phyloP scores from a whole-genome alignment of 2,113 vertebrate genomes.

The Paratilapia polleni region DNA sequence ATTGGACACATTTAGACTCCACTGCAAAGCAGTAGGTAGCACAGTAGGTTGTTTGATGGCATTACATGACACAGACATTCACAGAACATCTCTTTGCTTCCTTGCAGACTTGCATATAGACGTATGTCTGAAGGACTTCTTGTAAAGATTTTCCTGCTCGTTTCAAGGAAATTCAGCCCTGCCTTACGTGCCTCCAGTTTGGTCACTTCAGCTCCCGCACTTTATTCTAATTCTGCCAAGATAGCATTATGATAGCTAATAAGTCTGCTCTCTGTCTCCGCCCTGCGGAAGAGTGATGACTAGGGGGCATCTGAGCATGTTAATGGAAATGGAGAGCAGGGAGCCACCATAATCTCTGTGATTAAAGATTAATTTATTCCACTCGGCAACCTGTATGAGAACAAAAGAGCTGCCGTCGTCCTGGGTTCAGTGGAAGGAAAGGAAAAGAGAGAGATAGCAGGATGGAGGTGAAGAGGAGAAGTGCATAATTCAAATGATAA shows the following conservation, averaged over 20 bases:
- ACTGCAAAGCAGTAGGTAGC: no score
- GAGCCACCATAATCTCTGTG: conserved; percentile 44
- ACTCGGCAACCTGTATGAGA: conserved; percentile 49
- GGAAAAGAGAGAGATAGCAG: conserved; percentile 4
- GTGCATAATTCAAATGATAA: conserved; percentile 59
- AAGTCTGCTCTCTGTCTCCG: conserved; percentile 44
- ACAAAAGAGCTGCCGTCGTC: conserved; percentile 37
- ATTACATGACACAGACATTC: background rate
- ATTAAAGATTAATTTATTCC: conserved; percentile 68
- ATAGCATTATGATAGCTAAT: conserved; percentile 45
- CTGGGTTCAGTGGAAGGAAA: conserved; percentile 16
- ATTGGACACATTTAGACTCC: no score
- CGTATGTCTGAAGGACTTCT: background rate
- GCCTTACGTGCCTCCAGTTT: conserved; percentile 1
- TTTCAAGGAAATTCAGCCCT: conserved; percentile 9
- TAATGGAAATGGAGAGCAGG: conserved; percentile 57
- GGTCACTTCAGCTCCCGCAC: background rate
- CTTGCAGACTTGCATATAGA: background rate
- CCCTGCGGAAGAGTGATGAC: conserved; percentile 50
- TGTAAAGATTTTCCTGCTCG: background rate
- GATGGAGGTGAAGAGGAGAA: background rate
- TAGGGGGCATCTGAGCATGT: conserved; percentile 15
- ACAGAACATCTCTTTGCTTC: background rate
- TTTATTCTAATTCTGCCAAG: conserved; percentile 55
- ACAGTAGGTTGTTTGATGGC: background rate